Evolutionary conservation across 1,140 invertebrate genomes (phyloP).

Genomic region (Eriocheir sinensis): DNA sequence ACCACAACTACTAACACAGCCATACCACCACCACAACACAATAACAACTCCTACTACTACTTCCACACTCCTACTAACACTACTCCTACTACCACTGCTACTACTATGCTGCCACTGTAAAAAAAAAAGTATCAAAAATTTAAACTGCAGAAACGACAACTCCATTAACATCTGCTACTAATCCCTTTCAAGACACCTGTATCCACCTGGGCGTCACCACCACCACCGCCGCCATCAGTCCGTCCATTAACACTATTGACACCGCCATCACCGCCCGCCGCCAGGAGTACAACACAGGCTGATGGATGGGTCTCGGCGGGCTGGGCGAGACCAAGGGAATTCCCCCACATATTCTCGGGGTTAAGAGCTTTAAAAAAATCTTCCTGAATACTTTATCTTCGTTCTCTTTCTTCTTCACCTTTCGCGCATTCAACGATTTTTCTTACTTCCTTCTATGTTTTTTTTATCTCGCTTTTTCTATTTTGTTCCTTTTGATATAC

Average conservation of each 20-base stretch:
- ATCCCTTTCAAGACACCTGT: too few relatives aligned
- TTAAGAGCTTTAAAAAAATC: conserved; percentile 26
- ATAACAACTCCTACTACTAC: conserved; percentile 24
- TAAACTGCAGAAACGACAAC: background rate
- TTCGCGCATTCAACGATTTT: too few relatives aligned
- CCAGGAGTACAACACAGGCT: background rate
- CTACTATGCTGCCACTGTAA: conserved; percentile 26
- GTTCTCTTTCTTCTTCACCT: background rate
- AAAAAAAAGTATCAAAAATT: background rate
- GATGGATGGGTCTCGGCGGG: background rate
- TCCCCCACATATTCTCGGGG: background rate
- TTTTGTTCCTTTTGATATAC: too few relatives aligned
- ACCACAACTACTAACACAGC: background rate
- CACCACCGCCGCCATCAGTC: too few relatives aligned
- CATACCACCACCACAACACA: background rate
- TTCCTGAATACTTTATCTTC: conserved; percentile 16
- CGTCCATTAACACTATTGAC: too few relatives aligned
- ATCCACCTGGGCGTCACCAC: too few relatives aligned
- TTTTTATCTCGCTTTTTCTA: too few relatives aligned
- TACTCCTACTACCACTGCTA: too few relatives aligned
- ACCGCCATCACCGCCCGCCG: background rate
- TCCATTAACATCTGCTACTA: too few relatives aligned
- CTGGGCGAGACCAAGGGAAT: background rate
- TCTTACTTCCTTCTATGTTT: too few relatives aligned
- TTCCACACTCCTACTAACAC: background rate